Base-by-base conservation (phyloP, 2,888 invertebrate genomes). In the Gymnosoma rotundatum region DNA sequence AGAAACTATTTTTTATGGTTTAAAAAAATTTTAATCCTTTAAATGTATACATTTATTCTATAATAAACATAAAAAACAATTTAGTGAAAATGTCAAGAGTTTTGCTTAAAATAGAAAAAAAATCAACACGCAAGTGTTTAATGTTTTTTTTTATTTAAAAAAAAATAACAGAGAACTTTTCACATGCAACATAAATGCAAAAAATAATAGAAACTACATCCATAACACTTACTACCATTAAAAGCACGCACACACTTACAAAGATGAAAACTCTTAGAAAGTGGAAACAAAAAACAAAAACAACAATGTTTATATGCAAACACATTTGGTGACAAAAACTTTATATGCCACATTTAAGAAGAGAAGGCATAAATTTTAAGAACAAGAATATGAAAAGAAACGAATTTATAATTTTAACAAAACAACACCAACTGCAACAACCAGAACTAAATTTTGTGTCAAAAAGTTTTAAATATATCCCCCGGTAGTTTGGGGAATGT, bases 261-360 rank as follows among this genome's bases (percentile, higher is more conserved):
- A 56, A 66, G 25, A 25, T 50, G 42, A 16, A 56, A 54, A 64
- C 56, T 45, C 54, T 50, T 36, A 21, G 38, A 18, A 64, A 74
- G 18, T 20, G 54, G 60, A 20, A 72, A 25, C 9, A 69, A 45
- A 25, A 67, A 25, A 10, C 58, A 54, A 63, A 1, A 42, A 5
- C 32, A 32, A 32, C 3, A 75, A 69, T 45, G 67, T 70, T 56
- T 73, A 45, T 21, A 56, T 54, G 16, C 36, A 66, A 69, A 81
- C 48, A 76, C 64, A 75, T 81, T 81, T 75, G 70, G 81, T 75
- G 75, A 58, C 75, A 76, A 81, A 76, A 81, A 70, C 63, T 82
- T 78, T 60, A 60, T 60, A 60, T 60, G 66, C 50, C 58, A 72
- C n/a, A 54, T 82, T 72, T 70, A 72, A 63, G 63, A 45, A 63